A percentile compares a stretch with the other conserved stretches of the same genome.
phyloP scores from a whole-genome alignment of 2,113 vertebrate genomes.

The Plecturocebus donacophilus region DNA sequence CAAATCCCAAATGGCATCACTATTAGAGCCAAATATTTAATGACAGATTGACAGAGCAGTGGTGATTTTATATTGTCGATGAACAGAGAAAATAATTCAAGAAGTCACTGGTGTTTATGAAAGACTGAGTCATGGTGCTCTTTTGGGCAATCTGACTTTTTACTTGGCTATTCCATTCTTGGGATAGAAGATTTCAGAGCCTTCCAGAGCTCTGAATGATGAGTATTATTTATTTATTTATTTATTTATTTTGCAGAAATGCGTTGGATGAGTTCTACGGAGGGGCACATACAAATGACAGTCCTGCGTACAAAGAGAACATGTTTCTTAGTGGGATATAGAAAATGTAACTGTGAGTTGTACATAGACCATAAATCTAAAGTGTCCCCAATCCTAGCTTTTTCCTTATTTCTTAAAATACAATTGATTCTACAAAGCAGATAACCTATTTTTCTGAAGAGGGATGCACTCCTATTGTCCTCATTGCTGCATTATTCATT shows the following conservation, averaged over 20 bases:
- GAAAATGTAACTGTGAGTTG: constrained; percentile 1
- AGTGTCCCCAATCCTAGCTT: constrained; percentile 47
- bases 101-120: not conserved
- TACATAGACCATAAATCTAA: constrained; percentile 61
- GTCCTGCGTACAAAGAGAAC: not conserved
- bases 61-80: not conserved
- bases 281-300: not conserved
- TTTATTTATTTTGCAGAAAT: not conserved
- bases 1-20: not conserved
- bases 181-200: not conserved
- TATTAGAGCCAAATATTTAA: not conserved
- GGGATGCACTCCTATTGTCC: not conserved
- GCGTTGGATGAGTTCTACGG: not conserved
- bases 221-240: not conserved
- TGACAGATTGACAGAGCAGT: not conserved
- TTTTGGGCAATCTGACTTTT: not conserved
- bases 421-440: not conserved
- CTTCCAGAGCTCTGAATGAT: constrained; percentile 20
- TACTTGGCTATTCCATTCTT: not conserved
- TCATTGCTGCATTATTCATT: not conserved
- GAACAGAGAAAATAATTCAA: not conserved
- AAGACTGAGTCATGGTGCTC: not conserved
- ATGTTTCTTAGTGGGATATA: constrained; percentile 21
- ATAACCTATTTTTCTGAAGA: constrained; percentile 51
- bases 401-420: constrained; percentile 58